phyloP scores from a whole-genome alignment of 2,888 invertebrate genomes.

The Hirtodrosophila alboralis region DNA sequence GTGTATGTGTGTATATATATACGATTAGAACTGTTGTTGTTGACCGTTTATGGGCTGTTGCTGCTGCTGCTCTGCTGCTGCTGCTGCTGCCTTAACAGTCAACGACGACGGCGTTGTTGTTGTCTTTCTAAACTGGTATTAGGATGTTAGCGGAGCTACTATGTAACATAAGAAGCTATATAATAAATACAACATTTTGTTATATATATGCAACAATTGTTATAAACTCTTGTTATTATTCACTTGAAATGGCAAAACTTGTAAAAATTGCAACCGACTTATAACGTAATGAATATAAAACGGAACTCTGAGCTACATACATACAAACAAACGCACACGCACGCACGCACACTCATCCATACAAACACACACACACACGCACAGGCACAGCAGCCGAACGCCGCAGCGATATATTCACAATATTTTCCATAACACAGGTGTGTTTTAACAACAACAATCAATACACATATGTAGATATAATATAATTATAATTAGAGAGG shows the following conservation, averaged over 20 bases:
- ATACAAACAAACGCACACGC: conserved; percentile 21
- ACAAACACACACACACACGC: conserved; percentile 23
- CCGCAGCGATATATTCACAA: conserved; percentile 43
- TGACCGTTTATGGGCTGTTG: conserved; percentile 38
- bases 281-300: conserved; percentile 38
- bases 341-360: conserved; percentile 18
- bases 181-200: conserved; percentile 28
- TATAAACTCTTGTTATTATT: conserved; percentile 41
- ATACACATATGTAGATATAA: conserved; percentile 2
- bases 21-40: conserved; percentile 67
- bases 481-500: conserved; percentile 10
- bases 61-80: conserved; percentile 32
- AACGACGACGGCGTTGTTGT: conserved; percentile 16
- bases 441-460: conserved; percentile 27
- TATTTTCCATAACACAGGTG: conserved; percentile 36
- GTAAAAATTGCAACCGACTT: conserved; percentile 25
- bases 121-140: conserved; percentile 53
- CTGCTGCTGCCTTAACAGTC: conserved; percentile 25
- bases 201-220: conserved; percentile 17
- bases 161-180: conserved; percentile 47
- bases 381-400: conserved; percentile 22
- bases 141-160: conserved; percentile 26
- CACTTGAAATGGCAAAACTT: conserved; percentile 51
- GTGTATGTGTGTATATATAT: conserved; percentile 22
- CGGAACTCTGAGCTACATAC: conserved; percentile 35